Percentiles rank a stretch among this genome's conserved stretches.
phyloP scores from a whole-genome alignment of 2,888 invertebrate genomes.

The Sinhomidia bicolor region DNA sequence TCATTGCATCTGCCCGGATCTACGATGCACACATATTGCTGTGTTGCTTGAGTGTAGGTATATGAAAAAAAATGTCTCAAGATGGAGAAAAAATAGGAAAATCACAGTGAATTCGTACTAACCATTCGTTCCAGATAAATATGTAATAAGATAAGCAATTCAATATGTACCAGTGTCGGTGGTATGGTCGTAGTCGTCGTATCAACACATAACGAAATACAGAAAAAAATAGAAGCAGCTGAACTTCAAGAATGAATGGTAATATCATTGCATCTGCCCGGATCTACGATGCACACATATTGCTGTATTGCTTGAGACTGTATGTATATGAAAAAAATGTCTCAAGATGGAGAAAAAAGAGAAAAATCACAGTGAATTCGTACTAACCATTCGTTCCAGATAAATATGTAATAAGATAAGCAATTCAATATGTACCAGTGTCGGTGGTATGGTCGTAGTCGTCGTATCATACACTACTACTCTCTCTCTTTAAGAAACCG shows the following conservation, averaged over 20 bases:
- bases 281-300: background rate
- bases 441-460: too few relatives aligned
- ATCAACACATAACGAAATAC: too few relatives aligned
- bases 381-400: constrained; percentile 21
- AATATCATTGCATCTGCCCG: background rate
- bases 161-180: constrained; percentile 20
- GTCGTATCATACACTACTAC: too few relatives aligned
- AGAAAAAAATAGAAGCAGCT: too few relatives aligned
- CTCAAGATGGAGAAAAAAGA: background rate
- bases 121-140: constrained; percentile 44
- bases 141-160: constrained; percentile 56
- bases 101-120: constrained; percentile 38
- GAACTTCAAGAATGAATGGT: constrained; percentile 6
- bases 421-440: constrained; percentile 38
- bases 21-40: background rate
- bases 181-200: too few relatives aligned
- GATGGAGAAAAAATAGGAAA: background rate
- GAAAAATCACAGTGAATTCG: constrained; percentile 37
- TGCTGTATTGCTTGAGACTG: too few relatives aligned
- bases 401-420: constrained; percentile 60
- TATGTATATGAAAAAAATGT: background rate
- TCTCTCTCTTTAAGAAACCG: too few relatives aligned
- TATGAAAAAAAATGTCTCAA: background rate
- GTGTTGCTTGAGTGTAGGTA: background rate
- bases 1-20: background rate